Evolutionary conservation across 2,888 invertebrate genomes (phyloP), one percentile per base, ranked within the genome.

Genomic region (Leptopilina syphax): DNA sequence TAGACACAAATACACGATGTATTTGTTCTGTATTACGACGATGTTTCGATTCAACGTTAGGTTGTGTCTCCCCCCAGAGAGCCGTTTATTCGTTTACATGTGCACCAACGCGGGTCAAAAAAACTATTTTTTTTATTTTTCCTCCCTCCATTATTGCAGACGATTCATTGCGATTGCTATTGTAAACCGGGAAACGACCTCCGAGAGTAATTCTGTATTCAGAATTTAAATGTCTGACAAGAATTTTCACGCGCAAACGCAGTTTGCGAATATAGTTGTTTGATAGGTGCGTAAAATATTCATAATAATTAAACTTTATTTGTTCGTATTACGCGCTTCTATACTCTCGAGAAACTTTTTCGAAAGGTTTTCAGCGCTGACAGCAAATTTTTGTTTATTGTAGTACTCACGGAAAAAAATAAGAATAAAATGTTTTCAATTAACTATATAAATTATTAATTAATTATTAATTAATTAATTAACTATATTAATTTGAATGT

Each of bases 111-210:
- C 50, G 78, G 76, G 77, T 79, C 79, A 83, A 70, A 83, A 83
- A 73, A 18, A 54, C 73, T 6, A 73, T 50, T 50, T 50, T 50
- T 50, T 50, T 50, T 50, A 12, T 10, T 50, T 10, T 57, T 13
- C 34, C 73, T 54, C 57, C 12, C 73, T 73, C 57, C 73, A 34
- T 12, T 50, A 50, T 50, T 73, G 57, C 68, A 27, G 73, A 79
- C 83, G 80, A 85, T 86, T 85, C 84, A 85, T 83, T 85, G 86
- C 82, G 80, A 85, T 83, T 84, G 83, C 83, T 79, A 68, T 81
- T 83, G 85, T 81, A 86, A 85, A 83, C 82, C 83, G 81, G 81
- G 81, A 83, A 81, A 83, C 80, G 79, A 82, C 79, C 79, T 44
- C 73, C 76, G 81, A 65, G 78, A 47, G 78, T n/a, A 27, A 57